Base-by-base conservation (phyloP, 2,113 vertebrate genomes). In the Ancistrus triradiatus region DNA sequence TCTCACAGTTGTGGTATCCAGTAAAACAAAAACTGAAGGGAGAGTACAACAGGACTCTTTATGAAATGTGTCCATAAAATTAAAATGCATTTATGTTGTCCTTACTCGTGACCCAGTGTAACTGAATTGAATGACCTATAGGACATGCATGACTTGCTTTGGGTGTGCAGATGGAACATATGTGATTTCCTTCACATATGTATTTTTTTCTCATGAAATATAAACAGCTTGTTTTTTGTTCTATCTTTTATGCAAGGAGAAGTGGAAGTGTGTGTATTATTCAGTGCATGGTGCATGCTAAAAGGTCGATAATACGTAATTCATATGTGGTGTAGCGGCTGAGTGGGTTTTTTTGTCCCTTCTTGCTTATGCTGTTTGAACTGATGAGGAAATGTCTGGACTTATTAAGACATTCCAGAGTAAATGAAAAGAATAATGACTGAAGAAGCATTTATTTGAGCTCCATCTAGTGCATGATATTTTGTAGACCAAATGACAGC, bases 101-200 rank as follows among this genome's bases (percentile, higher is more conserved):
- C 7, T 31, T 31, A 31, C 3, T 31, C 27, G 7, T 31, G 27
- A 31, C 3, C 3, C 27, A 47, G 35, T 24, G 5, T 46, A 49
- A 61, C 24, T 13, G 2, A 49, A 48, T 48, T 31, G 27, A 31
- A 24, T 35, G 18, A 48, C 19, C 17, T 17, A 6, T 3, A 15
- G 44, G 8, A 22, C 25, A 18, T 51, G 25, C 17, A 28, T 48
- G 35, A 27, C 15, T 51, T 59, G 49, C 42, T 35, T 51, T 58
- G 14, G 22, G 43, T 59, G 31, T 13, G 24, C 18, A 46, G 46
- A 47, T 17, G 7, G 49, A 42, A 51, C 27, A n/a, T n/a, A n/a
- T n/a, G n/a, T n/a, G n/a, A n/a, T n/a, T n/a, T n/a, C n/a, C n/a
- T n/a, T n/a, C n/a, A n/a, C n/a, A n/a, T n/a, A n/a, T n/a, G n/a